Percentiles rank a stretch among this genome's conserved stretches.
phyloP scores from a whole-genome alignment of 92 coral and sea anemone genomes.

The Parazoanthus atlanticus region DNA sequence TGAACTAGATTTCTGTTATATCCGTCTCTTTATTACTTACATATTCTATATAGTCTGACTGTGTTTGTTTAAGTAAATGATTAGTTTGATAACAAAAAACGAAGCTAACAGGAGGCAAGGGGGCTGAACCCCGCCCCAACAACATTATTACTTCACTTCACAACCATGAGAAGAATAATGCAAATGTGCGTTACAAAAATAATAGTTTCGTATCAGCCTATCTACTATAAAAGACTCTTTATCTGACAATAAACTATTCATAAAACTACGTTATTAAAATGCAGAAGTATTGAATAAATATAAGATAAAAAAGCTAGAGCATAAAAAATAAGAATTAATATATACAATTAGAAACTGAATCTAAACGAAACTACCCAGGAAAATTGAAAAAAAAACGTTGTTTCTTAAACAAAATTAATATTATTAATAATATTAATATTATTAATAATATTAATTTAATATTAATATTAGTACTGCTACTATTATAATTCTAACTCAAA shows the following conservation, averaged over 20 bases:
- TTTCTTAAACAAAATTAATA: no score
- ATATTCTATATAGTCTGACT: slow-evolving; percentile 17
- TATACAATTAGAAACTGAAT: slow-evolving; percentile 8
- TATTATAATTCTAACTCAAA: slow-evolving; percentile 2
- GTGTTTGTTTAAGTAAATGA: neutral
- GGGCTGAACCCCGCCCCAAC: slow-evolving; percentile 11
- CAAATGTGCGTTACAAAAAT: slow-evolving; percentile 11
- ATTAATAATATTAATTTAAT: neutral
- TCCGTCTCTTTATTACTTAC: slow-evolving; percentile 6
- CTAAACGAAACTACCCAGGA: slow-evolving; percentile 1
- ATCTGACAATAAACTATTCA: neutral
- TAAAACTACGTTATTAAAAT: slow-evolving; percentile 1
- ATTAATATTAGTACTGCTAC: slow-evolving; percentile 8
- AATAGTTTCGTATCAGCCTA: slow-evolving; percentile 1
- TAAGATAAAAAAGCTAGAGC: neutral
- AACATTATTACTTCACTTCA: slow-evolving; percentile 6
- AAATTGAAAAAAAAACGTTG: no score
- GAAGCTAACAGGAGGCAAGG: slow-evolving; percentile 11
- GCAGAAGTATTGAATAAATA: neutral
- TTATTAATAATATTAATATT: no score
- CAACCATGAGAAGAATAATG: slow-evolving; percentile 18
- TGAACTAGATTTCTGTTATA: neutral
- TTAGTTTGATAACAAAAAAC: neutral
- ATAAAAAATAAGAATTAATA: neutral
- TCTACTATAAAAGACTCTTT: neutral